Evolutionary conservation across 2,797 vertebrate species (phyloP), one percentile per base, ranked within the genome.

Genomic region (Pipistrellus pygmaeus): DNA sequence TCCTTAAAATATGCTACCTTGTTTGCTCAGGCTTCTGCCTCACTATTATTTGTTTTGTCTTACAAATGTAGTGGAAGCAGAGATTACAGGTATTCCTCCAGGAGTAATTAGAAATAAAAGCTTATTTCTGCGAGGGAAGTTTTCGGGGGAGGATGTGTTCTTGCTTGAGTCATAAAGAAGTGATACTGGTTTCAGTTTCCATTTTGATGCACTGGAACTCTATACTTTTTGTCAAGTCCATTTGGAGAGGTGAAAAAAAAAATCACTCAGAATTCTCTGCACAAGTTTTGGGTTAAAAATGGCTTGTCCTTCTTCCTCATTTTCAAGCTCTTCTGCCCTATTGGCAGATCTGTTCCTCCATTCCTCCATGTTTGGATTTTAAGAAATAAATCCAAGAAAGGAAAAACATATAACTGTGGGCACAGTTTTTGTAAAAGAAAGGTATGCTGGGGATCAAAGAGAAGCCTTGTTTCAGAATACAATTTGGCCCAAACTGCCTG

Each of bases 401-500:
- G 80, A 90, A 97, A 95, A 62, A 93, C 72, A 88, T 57, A 27
- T 95, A 94, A 92, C 64, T 85, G n/a, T 93, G 69, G 72, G 60
- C 93, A 91, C 41, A 80, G 46, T 94, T 94, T 96, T 96, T 93
- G 92, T 88, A 91, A 97, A 97, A 96, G 93, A 96, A 92, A 97
- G 90, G 93, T 97, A 55, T 93, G 27, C 76, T 75, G 60, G 91
- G 89, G 94, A 97, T 98, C 97, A 98, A 97, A 97, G 97, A 96
- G 93, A 97, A 98, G 85, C 94, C 96, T 94, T 97, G 96, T 98
- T 97, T 93, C 97, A 92, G 97, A 95, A 98, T 97, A 98, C 71
- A 97, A 95, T 98, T 98, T 97, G 98, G 97, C 97, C 98, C 95
- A 97, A 97, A 97, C 57, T 95, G 97, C 97, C 95, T 97, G 97